Percentiles rank a stretch among this genome's conserved stretches.
phyloP scores from a whole-genome alignment of 2,797 vertebrate genomes.

The Melanotaenia boesemani region DNA sequence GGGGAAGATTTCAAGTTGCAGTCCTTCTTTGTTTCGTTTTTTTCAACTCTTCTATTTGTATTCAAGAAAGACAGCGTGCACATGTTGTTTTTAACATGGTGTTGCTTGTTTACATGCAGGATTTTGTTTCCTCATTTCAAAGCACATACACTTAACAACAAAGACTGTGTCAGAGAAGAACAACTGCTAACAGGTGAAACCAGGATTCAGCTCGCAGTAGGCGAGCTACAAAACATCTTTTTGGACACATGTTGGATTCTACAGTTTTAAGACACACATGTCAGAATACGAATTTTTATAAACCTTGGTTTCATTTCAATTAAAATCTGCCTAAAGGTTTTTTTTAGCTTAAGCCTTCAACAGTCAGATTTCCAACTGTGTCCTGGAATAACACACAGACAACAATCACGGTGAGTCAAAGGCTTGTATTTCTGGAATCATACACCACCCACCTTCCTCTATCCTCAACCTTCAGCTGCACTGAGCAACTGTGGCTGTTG shows the following conservation, averaged over 20 bases:
- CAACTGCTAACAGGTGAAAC: background rate
- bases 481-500: slow-evolving; percentile 47
- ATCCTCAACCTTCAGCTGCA: slow-evolving; percentile 43
- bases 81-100: background rate
- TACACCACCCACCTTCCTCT: slow-evolving; percentile 51
- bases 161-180: background rate
- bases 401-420: slow-evolving; percentile 64
- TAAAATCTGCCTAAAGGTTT: slow-evolving; percentile 33
- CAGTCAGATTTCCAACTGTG: slow-evolving; percentile 49
- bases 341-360: slow-evolving; percentile 41
- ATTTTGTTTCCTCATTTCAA: slow-evolving; percentile 23
- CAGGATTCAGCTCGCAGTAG: background rate
- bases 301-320: slow-evolving; percentile 28
- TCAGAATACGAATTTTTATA: slow-evolving; percentile 47
- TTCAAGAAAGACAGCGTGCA: background rate
- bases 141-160: background rate
- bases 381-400: slow-evolving; percentile 50
- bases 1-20: background rate
- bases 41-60: background rate
- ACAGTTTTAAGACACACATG: slow-evolving; percentile 43
- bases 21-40: no score
- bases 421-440: slow-evolving; percentile 55
- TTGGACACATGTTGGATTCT: slow-evolving; percentile 12
- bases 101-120: background rate
- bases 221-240: slow-evolving; percentile 5